Conservation (phyloP, 2,888 invertebrate genomes). For the Cheilosia pagana region DNA sequence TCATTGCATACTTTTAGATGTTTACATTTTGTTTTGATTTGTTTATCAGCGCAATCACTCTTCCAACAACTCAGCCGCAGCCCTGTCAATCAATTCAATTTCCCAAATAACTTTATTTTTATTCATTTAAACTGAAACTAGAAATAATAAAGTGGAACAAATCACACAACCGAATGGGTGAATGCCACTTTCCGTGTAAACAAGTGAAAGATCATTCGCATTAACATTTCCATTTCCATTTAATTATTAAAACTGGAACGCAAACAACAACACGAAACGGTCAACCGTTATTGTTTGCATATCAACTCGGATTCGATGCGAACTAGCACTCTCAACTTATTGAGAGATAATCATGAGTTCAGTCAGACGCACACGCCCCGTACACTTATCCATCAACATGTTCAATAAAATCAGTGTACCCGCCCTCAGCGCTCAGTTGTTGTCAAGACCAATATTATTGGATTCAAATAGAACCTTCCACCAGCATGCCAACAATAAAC, state of each 20-base stretch:
- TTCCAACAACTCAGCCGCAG: not conserved
- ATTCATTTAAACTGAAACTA: not conserved
- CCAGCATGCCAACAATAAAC: slow-evolving; percentile 55
- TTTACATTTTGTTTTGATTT: no score
- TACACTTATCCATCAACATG: slow-evolving; percentile 2
- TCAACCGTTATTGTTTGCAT: not conserved
- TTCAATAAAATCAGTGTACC: not conserved
- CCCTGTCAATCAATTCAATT: not conserved
- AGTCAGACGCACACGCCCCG: not conserved
- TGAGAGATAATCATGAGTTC: slow-evolving; percentile 7
- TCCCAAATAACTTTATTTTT: not conserved
- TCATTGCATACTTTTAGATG: no score
- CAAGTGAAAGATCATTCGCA: slow-evolving; percentile 6
- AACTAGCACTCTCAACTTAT: slow-evolving; percentile 5
- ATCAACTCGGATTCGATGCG: slow-evolving; percentile 2
- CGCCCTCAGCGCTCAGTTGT: not conserved
- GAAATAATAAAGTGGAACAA: not conserved
- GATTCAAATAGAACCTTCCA: slow-evolving; percentile 33
- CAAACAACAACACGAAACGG: not conserved
- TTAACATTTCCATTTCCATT: slow-evolving; percentile 7
- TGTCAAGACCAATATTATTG: slow-evolving; percentile 30
- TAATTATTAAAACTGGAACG: slow-evolving; percentile 22
- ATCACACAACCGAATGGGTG: slow-evolving; percentile 14
- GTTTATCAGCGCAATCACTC: no score
- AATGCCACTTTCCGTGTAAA: slow-evolving; percentile 14